Conservation (phyloP, 2,113 vertebrate genomes). For the Arothron firmamentum region DNA sequence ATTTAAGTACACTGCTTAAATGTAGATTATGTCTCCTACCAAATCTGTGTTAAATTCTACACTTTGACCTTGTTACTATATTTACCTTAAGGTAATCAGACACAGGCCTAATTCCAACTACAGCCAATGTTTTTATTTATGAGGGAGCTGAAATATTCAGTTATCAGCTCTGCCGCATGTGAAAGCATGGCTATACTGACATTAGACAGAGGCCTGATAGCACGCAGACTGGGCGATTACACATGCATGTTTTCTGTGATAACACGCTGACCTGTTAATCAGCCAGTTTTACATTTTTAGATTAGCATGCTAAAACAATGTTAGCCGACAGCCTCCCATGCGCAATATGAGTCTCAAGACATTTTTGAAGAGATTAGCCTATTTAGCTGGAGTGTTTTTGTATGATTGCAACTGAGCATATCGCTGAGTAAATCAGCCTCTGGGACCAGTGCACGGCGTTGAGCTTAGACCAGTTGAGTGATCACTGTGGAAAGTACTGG, state of each 20-base stretch:
- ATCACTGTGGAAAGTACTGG: conserved; percentile 4
- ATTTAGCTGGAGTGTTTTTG: conserved; percentile 20
- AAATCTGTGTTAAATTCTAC: conserved; percentile 13
- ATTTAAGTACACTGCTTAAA: neutral
- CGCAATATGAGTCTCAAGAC: conserved; percentile 36
- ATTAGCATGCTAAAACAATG: conserved; percentile 33
- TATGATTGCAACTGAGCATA: conserved; percentile 8
- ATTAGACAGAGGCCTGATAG: conserved; percentile 49
- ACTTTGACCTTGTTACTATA: conserved; percentile 38
- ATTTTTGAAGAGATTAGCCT: conserved; percentile 46
- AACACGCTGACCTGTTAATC: conserved; percentile 51
- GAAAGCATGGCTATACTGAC: conserved; percentile 41
- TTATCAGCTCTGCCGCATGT: conserved; percentile 55
- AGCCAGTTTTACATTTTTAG: conserved; percentile 42
- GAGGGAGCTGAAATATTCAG: conserved; percentile 18
- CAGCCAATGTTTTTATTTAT: conserved; percentile 42
- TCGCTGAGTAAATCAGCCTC: conserved; percentile 19
- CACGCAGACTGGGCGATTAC: conserved; percentile 30
- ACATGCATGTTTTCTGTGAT: conserved; percentile 60
- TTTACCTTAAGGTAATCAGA: conserved; percentile 54
- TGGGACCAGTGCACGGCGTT: conserved; percentile 19
- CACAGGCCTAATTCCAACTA: conserved; percentile 33
- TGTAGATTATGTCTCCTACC: conserved; percentile 9
- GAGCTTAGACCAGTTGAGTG: conserved; percentile 2
- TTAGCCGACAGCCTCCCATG: conserved; percentile 23